Percentiles rank a stretch among this genome's conserved stretches.
phyloP scores from a whole-genome alignment of 1,140 invertebrate species.

The Nasonia giraulti region DNA sequence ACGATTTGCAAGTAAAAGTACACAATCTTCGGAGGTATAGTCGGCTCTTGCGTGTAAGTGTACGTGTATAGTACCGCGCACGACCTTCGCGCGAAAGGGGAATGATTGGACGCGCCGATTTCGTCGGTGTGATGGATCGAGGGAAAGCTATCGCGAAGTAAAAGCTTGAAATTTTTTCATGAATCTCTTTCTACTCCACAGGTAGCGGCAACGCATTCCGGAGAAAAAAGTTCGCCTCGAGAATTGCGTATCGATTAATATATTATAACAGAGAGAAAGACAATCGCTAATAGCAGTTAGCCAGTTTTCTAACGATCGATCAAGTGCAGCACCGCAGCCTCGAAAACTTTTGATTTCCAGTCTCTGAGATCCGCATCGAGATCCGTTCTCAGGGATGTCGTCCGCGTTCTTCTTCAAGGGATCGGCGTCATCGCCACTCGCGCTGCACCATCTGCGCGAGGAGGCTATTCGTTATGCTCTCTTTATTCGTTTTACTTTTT shows the following conservation, averaged over 20 bases:
- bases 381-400: conserved; percentile 10
- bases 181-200: not conserved
- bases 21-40: not conserved
- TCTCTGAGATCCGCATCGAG: not conserved
- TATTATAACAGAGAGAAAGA: no score
- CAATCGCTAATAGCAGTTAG: no score
- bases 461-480: conserved; percentile 40
- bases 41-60: not conserved
- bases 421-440: not conserved
- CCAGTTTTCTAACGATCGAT: not conserved
- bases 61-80: not conserved
- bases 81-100: not conserved
- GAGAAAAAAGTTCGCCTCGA: no score
- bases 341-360: not conserved
- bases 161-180: not conserved
- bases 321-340: not conserved
- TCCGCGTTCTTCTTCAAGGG: not conserved
- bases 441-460: not conserved
- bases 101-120: not conserved
- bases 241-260: no score
- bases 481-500: conserved; percentile 39
- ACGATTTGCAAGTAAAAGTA: conserved; percentile 53
- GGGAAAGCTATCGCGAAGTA: not conserved
- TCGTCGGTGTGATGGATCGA: not conserved
- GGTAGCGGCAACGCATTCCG: no score